Evolutionary conservation across 2,797 vertebrate species (phyloP).

Genomic region (Enteromius afrohamiltoni): DNA sequence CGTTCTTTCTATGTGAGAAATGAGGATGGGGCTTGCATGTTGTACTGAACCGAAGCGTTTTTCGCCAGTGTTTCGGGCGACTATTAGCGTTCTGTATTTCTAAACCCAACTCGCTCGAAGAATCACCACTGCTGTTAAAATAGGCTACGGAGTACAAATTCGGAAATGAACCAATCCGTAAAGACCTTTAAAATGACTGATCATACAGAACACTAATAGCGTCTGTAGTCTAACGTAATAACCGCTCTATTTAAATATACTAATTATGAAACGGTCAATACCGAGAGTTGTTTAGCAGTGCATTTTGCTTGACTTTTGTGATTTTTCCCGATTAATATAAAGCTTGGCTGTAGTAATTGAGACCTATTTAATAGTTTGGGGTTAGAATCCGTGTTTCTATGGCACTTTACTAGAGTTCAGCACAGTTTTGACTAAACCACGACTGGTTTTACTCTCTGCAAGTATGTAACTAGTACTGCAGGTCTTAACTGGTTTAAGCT

Average conservation of each 20-base stretch:
- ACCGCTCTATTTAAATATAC: conserved; percentile 62
- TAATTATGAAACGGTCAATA: conserved; percentile 62
- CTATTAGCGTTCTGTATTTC: conserved; percentile 74
- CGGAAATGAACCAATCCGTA: not conserved
- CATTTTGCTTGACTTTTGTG: conserved; percentile 48
- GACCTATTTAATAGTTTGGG: conserved; percentile 46
- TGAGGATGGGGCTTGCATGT: conserved; percentile 77
- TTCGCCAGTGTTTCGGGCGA: conserved; percentile 58
- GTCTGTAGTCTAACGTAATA: conserved; percentile 64
- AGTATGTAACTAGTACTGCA: conserved; percentile 18
- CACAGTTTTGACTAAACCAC: conserved; percentile 7
- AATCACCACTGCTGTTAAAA: conserved; percentile 37
- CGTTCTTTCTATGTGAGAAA: conserved; percentile 74
- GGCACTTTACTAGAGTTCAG: conserved; percentile 50
- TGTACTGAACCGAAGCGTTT: conserved; percentile 63
- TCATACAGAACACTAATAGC: conserved; percentile 73
- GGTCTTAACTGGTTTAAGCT: conserved; percentile 37
- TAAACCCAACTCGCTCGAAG: not conserved
- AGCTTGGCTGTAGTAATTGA: conserved; percentile 63
- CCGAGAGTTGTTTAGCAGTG: conserved; percentile 65
- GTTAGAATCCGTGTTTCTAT: conserved; percentile 29
- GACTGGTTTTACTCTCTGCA: not conserved
- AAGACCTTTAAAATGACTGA: conserved; percentile 29
- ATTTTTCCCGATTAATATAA: conserved; percentile 57
- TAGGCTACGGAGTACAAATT: not conserved